These are phyloP conservation scores for Ruditapes philippinarum DNA, from an alignment of 1,140 invertebrate species.

Conservation along the genomic window DNA sequence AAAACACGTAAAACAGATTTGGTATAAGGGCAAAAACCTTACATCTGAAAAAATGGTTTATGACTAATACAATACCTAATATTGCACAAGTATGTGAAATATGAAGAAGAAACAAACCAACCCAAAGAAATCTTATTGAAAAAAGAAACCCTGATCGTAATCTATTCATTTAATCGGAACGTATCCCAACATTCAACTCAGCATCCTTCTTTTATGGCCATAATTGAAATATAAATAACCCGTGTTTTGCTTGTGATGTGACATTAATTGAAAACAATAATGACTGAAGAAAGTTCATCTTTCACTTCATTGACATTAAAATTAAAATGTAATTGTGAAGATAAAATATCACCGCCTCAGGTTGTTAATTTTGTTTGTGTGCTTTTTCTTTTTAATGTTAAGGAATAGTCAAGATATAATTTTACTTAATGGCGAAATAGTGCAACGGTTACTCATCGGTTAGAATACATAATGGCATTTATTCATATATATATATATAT, in stretches of 20 bases:
- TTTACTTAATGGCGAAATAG: too few species aligned
- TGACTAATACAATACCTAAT: not conserved
- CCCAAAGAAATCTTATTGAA: not conserved
- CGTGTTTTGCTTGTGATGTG: not conserved
- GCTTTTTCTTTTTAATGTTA: not conserved
- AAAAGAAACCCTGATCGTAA: not conserved
- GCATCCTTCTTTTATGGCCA: not conserved
- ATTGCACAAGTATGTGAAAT: not conserved
- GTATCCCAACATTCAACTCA: not conserved
- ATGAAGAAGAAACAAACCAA: too few species aligned
- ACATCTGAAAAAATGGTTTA: too few species aligned
- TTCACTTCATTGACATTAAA: not conserved
- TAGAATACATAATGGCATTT: too few species aligned
- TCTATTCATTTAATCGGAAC: not conserved
- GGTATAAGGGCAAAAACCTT: too few species aligned
- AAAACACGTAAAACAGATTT: too few species aligned
- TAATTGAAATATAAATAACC: not conserved
- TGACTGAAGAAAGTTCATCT: not conserved
- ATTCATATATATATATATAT: too few species aligned
- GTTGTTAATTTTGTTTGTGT: not conserved
- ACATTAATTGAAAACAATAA: not conserved
- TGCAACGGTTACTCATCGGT: too few species aligned
- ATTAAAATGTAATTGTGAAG: not conserved
- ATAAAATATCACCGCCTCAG: not conserved
- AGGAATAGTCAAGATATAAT: too few species aligned